A percentile compares a stretch with the other conserved stretches of the same genome.
Evolutionary conservation across 2,888 invertebrate species (phyloP).

Genomic region (Hydropsyche betteni): DNA sequence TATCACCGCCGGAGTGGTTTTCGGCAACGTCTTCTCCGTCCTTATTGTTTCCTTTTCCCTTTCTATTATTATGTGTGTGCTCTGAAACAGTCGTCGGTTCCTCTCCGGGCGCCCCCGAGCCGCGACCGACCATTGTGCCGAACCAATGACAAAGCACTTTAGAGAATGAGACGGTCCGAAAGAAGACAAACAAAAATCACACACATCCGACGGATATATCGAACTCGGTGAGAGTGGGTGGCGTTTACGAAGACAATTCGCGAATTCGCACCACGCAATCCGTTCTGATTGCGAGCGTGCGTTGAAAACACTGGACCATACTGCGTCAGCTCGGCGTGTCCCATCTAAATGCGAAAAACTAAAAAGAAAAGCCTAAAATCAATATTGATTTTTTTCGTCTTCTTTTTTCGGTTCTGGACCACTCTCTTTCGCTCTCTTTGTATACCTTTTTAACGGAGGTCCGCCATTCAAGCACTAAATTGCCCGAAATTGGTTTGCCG

Average conservation of each 20-base stretch:
- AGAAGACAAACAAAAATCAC: slow-evolving; percentile 40
- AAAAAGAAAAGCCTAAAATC: slow-evolving; percentile 6
- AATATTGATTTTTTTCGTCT: slow-evolving; percentile 16
- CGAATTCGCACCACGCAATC: slow-evolving; percentile 18
- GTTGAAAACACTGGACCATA: too few relatives aligned
- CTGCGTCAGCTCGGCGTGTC: too few relatives aligned
- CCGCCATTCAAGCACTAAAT: slow-evolving; percentile 22
- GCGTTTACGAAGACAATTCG: slow-evolving; percentile 2
- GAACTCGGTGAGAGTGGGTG: slow-evolving; percentile 4
- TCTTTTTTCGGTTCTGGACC: not conserved
- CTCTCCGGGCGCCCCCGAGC: too few relatives aligned
- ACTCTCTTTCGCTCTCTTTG: not conserved
- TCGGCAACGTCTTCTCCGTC: not conserved
- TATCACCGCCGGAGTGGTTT: slow-evolving; percentile 17
- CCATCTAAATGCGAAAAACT: not conserved
- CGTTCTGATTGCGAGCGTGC: not conserved
- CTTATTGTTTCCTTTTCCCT: slow-evolving; percentile 18
- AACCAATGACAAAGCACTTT: slow-evolving; percentile 39
- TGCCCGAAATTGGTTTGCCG: slow-evolving; percentile 23
- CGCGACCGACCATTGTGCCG: slow-evolving; percentile 9
- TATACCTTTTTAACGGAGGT: slow-evolving; percentile 11
- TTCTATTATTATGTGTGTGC: not conserved
- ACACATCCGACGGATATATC: not conserved
- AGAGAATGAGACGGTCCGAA: slow-evolving; percentile 32
- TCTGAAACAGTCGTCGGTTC: too few relatives aligned